Percentiles rank a stretch among this genome's conserved stretches.
Conservation (phyloP, 2,797 vertebrate genomes). For the Sarcophilus harrisii region DNA sequence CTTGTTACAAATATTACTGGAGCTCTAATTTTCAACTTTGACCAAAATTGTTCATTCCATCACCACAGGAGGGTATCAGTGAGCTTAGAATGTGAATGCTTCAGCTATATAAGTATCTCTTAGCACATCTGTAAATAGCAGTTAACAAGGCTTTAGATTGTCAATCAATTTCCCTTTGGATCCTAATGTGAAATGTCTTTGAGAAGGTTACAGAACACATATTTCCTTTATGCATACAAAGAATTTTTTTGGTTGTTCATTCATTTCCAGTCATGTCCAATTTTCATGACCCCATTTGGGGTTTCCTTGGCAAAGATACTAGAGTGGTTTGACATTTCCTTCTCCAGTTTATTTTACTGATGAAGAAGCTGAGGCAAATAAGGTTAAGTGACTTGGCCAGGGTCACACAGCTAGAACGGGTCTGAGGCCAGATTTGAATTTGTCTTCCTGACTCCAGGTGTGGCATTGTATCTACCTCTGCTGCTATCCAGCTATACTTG, state of each 20-base stretch:
- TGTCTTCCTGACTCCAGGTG: background rate
- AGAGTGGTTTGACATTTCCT: background rate
- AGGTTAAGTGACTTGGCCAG: background rate
- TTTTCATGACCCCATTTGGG: constrained; percentile 15
- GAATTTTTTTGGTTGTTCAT: background rate
- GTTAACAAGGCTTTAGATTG: background rate
- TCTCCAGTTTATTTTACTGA: background rate
- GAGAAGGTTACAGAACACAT: constrained; percentile 25
- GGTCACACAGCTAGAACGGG: background rate
- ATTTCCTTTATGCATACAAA: background rate
- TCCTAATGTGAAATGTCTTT: constrained; percentile 21
- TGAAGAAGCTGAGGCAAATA: constrained; percentile 1
- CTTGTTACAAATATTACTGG: constrained; percentile 2
- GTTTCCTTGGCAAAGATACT: constrained; percentile 37
- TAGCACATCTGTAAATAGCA: constrained; percentile 11
- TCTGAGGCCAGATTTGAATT: constrained; percentile 17
- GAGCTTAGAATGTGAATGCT: constrained; percentile 66
- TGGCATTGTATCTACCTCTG: background rate
- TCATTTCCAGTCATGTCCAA: background rate
- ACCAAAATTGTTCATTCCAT: background rate
- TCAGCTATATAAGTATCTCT: constrained; percentile 15
- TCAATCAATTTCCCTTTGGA: background rate
- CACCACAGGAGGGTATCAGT: constrained; percentile 81
- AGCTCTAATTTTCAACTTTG: constrained; percentile 54
- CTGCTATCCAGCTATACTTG: background rate